Evolutionary conservation across 2,888 invertebrate species (phyloP), one percentile per base, ranked within the genome.

Genomic region (Drosophila cognata): DNA sequence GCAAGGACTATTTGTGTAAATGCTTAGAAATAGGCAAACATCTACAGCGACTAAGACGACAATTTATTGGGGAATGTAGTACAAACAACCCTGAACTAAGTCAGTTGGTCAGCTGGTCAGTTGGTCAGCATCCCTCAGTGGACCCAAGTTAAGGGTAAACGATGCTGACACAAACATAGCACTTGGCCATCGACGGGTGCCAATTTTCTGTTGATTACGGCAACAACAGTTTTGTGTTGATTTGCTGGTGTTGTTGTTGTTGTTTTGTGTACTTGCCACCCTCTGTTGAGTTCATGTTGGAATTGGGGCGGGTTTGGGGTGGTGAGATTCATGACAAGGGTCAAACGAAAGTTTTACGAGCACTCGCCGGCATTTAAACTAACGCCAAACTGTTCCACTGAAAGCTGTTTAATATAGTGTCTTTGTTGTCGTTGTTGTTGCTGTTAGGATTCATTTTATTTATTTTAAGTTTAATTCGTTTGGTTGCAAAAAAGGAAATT

Each of bases 381-480:
- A 74, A 72, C 73, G 72, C 69, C 65, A 69, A 79, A 63, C 74
- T 62, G 57, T 64, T 64, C 36, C 21, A 61, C 50, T 66, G 67
- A 74, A 65, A 58, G 60, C 59, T 43, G 66, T 70, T 75, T 75
- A 79, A 72, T 70, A 52, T 77, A 55, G 25, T 69, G 59, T 35
- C 63, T 36, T 43, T 74, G 71, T 52, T 67, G 43, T 41, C 59
- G 43, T 36, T 67, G 53, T 53, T 64, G 61, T 33, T 62, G 66
- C 28, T 33, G 64, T 62, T 59, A 48, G n/a, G 46, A 25, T 38
- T 61, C 29, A 61, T 38, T 84, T 79, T 86, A 71, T 89, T 89
- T 87, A 81, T 79, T 87, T 84, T 81, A 76, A 89, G 87, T 85
- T 85, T 84, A 84, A 87, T 86, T 84, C 74, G 75, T 83, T 84